These are phyloP conservation scores for Caenorhabditis latens DNA, from an alignment of 1,140 invertebrate genomes.

Conservation along the genomic window DNA sequence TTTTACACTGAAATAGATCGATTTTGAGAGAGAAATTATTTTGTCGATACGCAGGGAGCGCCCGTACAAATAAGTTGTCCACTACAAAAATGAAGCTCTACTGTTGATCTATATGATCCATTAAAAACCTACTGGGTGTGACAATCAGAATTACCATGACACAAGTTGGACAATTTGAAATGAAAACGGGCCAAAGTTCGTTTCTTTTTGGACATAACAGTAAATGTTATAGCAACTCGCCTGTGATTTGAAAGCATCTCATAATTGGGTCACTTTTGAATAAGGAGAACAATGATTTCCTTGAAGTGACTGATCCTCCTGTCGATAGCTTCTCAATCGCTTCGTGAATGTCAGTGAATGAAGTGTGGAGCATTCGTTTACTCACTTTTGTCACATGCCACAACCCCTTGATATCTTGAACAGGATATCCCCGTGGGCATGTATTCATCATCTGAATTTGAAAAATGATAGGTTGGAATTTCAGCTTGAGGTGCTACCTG, in stretches of 20 bases:
- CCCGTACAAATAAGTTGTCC: too few species aligned
- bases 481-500: too few species aligned
- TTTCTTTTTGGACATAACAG: too few species aligned
- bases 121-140: too few species aligned
- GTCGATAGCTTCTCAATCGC: slow-evolving; percentile 36
- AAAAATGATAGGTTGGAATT: background rate
- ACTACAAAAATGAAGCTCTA: too few species aligned
- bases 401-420: slow-evolving; percentile 5
- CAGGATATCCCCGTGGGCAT: slow-evolving; percentile 18
- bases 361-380: slow-evolving; percentile 12
- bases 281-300: slow-evolving; percentile 29
- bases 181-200: too few species aligned
- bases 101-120: too few species aligned
- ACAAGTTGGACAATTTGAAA: too few species aligned
- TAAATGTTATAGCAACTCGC: background rate
- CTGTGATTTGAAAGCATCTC: slow-evolving; percentile 47
- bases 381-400: slow-evolving; percentile 29
- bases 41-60: too few species aligned
- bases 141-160: too few species aligned
- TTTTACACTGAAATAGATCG: too few species aligned
- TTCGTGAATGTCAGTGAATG: slow-evolving; percentile 34
- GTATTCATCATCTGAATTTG: slow-evolving; percentile 38
- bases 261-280: slow-evolving; percentile 43
- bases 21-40: too few species aligned
- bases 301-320: background rate